A percentile compares a stretch with the other conserved stretches of the same genome.
Conservation (phyloP, 2,797 vertebrate species). For the Anabas testudineus region DNA sequence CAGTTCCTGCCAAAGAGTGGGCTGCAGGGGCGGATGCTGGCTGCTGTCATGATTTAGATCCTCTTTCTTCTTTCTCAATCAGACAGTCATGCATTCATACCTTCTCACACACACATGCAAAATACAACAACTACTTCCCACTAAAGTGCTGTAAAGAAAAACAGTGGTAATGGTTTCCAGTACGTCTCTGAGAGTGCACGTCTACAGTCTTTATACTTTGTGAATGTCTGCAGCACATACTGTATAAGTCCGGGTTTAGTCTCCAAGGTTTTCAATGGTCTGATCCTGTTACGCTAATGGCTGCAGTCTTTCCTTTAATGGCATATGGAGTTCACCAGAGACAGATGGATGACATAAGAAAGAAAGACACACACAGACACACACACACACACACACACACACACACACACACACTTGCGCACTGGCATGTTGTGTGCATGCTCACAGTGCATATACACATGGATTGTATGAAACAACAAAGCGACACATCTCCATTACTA, state of each 20-base stretch:
- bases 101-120: neutral
- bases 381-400: neutral
- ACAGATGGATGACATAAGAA: conserved; percentile 64
- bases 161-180: conserved; percentile 38
- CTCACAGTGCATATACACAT: conserved; percentile 8
- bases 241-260: conserved; percentile 31
- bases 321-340: conserved; percentile 54
- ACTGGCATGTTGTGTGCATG: neutral
- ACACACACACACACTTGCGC: conserved; percentile 8
- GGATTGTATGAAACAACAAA: conserved; percentile 43
- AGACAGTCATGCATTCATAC: conserved; percentile 8
- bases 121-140: conserved; percentile 26
- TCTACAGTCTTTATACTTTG: conserved; percentile 18
- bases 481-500: conserved; percentile 43
- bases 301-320: conserved; percentile 63
- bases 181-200: conserved; percentile 15
- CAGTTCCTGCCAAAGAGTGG: conserved; percentile 31
- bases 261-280: conserved; percentile 48
- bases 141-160: conserved; percentile 28
- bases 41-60: conserved; percentile 31
- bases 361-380: conserved; percentile 24
- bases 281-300: conserved; percentile 79
- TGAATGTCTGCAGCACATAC: conserved; percentile 31
- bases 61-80: conserved; percentile 24
- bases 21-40: conserved; percentile 10